A percentile compares a stretch with the other conserved stretches of the same genome.
Evolutionary conservation across 2,797 vertebrate species (phyloP).

Genomic region (Bucorvus abyssinicus): DNA sequence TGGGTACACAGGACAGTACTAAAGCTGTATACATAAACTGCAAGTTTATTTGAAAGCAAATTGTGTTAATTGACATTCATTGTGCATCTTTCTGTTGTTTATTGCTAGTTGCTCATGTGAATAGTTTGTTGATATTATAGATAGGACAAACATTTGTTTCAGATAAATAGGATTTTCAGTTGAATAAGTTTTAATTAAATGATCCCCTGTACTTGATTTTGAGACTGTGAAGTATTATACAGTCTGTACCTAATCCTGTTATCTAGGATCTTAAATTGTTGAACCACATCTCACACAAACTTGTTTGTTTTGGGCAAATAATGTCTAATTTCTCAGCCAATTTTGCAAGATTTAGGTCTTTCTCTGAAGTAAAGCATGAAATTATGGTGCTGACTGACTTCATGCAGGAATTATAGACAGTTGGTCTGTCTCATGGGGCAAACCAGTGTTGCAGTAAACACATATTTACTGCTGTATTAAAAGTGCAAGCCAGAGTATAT

Average conservation of each 20-base stretch:
- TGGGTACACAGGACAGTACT: conserved; percentile 61
- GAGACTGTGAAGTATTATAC: conserved; percentile 41
- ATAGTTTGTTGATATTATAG: conserved; percentile 72
- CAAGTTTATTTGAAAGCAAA: conserved; percentile 71
- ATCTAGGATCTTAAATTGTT: conserved; percentile 34
- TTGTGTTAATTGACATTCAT: conserved; percentile 77
- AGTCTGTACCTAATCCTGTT: conserved; percentile 55
- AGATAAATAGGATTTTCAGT: conserved; percentile 75
- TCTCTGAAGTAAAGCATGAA: background rate
- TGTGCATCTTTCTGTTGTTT: conserved; percentile 72
- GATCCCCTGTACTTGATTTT: conserved; percentile 57
- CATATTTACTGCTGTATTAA: background rate
- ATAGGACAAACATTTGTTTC: conserved; percentile 76
- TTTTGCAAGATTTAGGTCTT: background rate
- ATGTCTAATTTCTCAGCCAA: conserved; percentile 3
- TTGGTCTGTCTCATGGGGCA: background rate
- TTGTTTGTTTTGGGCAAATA: conserved; percentile 37
- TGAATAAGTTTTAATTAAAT: conserved; percentile 79
- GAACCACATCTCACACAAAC: background rate
- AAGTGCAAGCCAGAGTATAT: background rate
- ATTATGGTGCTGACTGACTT: background rate
- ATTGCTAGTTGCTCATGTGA: conserved; percentile 75
- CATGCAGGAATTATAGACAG: background rate
- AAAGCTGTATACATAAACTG: conserved; percentile 54
- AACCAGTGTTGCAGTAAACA: background rate